Base-by-base conservation (phyloP, 2,797 vertebrate genomes). In the Gastrophryne carolinensis region DNA sequence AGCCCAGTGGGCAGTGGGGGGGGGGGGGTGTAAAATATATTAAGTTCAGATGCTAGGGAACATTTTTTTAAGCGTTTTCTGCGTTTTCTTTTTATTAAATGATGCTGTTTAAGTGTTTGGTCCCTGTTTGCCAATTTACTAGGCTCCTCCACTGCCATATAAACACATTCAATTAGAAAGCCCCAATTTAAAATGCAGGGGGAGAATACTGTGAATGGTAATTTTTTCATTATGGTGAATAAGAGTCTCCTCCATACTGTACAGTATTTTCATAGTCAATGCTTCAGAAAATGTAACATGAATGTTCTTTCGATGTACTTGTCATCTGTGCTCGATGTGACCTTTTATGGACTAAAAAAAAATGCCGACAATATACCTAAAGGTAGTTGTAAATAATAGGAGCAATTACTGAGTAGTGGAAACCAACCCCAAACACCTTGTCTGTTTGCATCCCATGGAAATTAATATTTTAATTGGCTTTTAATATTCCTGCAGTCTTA, bases 291-390 rank as follows among this genome's bases (percentile, higher is more conserved):
- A 64, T 64, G 35, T 77, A 70, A 58, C 72, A 66, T 66, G 50
- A 56, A 56, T 68, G 54, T 60, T 67, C 27, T 53, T 67, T 50
- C 58, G 56, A 71, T 77, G 67, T 64, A 71, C 74, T 64, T 70
- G 74, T 77, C 74, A 77, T 47, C 58, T 49, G 39, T 49, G 50
- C 47, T 77, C 61, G 57, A 64, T 37, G 27, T 77, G 74, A 77
- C 74, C 74, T 77, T 70, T 77, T 64, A 64, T 61, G 52, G 63
- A 77, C 50, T 71, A 77, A 62, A 53, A 76, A n/a, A 60, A 63
- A 70, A 49, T 49, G 60, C 23, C 11, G 37, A 56, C 49, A 56
- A 67, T 77, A 70, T 71, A 71, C 67, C 39, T 77, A 56, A 30
- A 77, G 67, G 47, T 54, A 50, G 49, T 35, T 77, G 67, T 70